A percentile compares a stretch with the other conserved stretches of the same genome.
Evolutionary conservation across 2,113 vertebrate species (phyloP).

Genomic region (Pseudorectes ferrugineus): DNA sequence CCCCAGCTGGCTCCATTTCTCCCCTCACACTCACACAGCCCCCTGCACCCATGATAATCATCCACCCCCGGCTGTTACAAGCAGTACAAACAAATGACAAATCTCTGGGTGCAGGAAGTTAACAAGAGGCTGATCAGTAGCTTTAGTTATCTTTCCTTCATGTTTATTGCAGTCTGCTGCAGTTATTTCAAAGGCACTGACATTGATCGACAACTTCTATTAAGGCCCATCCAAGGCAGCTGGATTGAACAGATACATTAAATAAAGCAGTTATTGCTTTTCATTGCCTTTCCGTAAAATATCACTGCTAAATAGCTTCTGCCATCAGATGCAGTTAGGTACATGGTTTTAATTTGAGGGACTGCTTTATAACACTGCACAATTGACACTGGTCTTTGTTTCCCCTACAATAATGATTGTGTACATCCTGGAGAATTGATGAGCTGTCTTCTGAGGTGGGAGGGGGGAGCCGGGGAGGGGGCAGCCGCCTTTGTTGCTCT

Average conservation of each 20-base stretch:
- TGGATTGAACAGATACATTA: slow-evolving; percentile 97
- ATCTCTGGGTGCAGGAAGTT: slow-evolving; percentile 80
- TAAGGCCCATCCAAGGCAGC: slow-evolving; percentile 89
- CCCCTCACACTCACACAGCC: neutral
- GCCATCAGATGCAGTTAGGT: slow-evolving; percentile 92
- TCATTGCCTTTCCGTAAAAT: slow-evolving; percentile 95
- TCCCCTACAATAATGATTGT: slow-evolving; percentile 86
- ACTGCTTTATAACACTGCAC: slow-evolving; percentile 85
- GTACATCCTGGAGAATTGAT: slow-evolving; percentile 95
- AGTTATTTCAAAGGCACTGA: slow-evolving; percentile 85
- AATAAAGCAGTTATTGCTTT: slow-evolving; percentile 98
- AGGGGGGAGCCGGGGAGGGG: neutral
- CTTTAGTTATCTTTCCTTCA: slow-evolving; percentile 85
- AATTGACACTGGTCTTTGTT: slow-evolving; percentile 92
- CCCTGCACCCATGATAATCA: slow-evolving; percentile 57
- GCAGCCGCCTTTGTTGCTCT: slow-evolving; percentile 60
- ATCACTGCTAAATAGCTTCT: slow-evolving; percentile 91
- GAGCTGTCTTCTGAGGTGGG: slow-evolving; percentile 80
- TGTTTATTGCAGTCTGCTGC: slow-evolving; percentile 92
- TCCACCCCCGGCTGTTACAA: slow-evolving; percentile 69
- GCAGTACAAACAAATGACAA: slow-evolving; percentile 85
- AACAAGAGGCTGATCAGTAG: slow-evolving; percentile 84
- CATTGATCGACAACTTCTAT: slow-evolving; percentile 99
- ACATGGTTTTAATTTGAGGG: slow-evolving; percentile 99
- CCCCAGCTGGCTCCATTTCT: neutral